These are phyloP conservation scores for Pedetes capensis DNA, from an alignment of 2,113 vertebrate genomes.

Conservation along the genomic window DNA sequence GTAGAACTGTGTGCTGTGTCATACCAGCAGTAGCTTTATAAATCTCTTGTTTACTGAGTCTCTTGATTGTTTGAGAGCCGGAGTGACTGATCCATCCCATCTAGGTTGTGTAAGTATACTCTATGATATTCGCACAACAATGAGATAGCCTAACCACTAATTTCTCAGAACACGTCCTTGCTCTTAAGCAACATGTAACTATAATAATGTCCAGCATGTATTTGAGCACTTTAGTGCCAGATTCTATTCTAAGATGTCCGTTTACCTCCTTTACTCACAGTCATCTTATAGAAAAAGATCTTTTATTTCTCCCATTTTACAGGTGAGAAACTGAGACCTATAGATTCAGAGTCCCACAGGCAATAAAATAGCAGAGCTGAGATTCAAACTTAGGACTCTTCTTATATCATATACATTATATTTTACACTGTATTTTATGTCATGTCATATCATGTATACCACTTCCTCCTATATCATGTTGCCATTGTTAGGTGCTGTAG, in stretches of 20 bases:
- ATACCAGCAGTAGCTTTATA: too few relatives aligned
- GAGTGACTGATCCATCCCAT: accelerated
- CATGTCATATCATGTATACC: not conserved
- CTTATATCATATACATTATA: not conserved
- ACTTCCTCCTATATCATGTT: too few relatives aligned
- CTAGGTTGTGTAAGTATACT: not conserved
- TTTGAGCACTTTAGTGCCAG: not conserved
- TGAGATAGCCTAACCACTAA: not conserved
- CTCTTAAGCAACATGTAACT: not conserved
- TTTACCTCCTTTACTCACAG: not conserved
- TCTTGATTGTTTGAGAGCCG: not conserved
- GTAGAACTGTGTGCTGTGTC: not conserved
- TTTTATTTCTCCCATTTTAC: not conserved
- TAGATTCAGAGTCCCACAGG: not conserved
- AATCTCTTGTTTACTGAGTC: not conserved
- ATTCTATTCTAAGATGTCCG: not conserved
- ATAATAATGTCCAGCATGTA: not conserved
- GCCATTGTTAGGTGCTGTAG: too few relatives aligned
- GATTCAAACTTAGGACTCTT: not conserved
- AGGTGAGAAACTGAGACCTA: not conserved
- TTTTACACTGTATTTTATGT: not conserved
- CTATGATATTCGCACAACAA: not conserved
- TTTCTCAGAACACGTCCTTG: not conserved
- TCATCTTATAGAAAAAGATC: not conserved
- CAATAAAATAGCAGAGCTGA: not conserved